Evolutionary conservation across 2,888 invertebrate genomes (phyloP).

Genomic region (Apamea crenata): DNA sequence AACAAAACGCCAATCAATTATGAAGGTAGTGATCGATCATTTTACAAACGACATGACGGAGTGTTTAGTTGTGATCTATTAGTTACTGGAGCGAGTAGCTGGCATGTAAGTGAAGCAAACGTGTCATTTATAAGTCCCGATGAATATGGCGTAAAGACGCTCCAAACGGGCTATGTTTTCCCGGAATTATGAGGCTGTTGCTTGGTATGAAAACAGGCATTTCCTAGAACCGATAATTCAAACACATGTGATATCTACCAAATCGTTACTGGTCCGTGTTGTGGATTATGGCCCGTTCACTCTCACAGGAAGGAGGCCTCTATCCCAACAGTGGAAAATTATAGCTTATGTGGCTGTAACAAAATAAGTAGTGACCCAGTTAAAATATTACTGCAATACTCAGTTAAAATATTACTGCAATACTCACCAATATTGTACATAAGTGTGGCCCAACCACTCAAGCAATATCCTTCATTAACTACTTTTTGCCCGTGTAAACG

Average conservation of each 20-base stretch:
- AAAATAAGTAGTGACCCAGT: background rate
- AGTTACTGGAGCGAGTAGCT: slow-evolving; percentile 20
- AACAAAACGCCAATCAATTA: slow-evolving; percentile 72
- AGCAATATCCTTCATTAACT: no score
- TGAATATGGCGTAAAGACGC: no score
- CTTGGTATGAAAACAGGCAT: background rate
- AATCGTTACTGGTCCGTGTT: background rate
- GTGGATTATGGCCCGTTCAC: background rate
- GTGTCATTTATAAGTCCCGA: fast-evolving
- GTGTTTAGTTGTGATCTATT: slow-evolving; percentile 20
- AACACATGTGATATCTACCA: background rate
- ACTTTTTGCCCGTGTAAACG: background rate
- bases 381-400: no score
- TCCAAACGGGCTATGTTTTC: no score
- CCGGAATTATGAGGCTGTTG: no score
- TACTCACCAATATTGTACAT: background rate
- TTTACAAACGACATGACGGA: slow-evolving; percentile 58
- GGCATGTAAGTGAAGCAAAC: background rate
- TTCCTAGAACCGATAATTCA: background rate
- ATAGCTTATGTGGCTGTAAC: background rate
- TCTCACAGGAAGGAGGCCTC: background rate
- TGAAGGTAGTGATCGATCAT: slow-evolving; percentile 71
- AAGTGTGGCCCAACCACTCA: background rate
- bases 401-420: no score
- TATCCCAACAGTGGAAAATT: background rate